A percentile compares a stretch with the other conserved stretches of the same genome.
Conservation (phyloP, 2,797 vertebrate genomes). For the Hippocampus kuda region DNA sequence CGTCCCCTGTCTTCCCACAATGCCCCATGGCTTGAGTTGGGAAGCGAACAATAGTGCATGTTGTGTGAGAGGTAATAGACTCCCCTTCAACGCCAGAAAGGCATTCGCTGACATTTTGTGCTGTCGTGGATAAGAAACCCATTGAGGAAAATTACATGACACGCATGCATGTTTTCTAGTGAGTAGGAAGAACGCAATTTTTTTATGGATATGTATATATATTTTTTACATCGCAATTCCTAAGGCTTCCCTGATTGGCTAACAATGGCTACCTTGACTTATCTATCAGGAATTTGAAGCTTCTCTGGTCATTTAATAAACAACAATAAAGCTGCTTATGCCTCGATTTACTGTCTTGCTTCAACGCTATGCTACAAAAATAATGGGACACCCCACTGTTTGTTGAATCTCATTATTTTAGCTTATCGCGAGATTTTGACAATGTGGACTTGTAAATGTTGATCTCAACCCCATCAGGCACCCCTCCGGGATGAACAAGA, state of each 20-base stretch:
- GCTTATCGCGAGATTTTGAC: too few species aligned
- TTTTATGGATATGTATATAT: background rate
- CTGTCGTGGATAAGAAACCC: conserved; percentile 35
- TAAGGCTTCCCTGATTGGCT: background rate
- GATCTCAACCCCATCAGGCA: too few species aligned
- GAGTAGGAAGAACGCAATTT: too few species aligned
- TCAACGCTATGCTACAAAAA: background rate
- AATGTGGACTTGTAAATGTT: too few species aligned
- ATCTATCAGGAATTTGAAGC: background rate
- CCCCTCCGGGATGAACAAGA: too few species aligned
- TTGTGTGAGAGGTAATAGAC: conserved; percentile 57
- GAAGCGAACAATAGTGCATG: conserved; percentile 56
- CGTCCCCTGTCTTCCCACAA: conserved; percentile 44
- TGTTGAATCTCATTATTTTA: background rate
- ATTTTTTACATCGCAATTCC: background rate
- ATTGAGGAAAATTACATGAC: conserved; percentile 16
- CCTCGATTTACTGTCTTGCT: background rate
- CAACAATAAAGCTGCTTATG: background rate
- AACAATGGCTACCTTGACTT: background rate
- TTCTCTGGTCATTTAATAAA: background rate
- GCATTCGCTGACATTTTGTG: conserved; percentile 19
- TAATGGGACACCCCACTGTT: background rate
- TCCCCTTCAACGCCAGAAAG: conserved; percentile 27
- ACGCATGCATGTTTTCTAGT: background rate
- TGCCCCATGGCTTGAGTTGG: conserved; percentile 34